phyloP scores from a whole-genome alignment of 2,797 vertebrate genomes.

The Sebastes hubbsi region DNA sequence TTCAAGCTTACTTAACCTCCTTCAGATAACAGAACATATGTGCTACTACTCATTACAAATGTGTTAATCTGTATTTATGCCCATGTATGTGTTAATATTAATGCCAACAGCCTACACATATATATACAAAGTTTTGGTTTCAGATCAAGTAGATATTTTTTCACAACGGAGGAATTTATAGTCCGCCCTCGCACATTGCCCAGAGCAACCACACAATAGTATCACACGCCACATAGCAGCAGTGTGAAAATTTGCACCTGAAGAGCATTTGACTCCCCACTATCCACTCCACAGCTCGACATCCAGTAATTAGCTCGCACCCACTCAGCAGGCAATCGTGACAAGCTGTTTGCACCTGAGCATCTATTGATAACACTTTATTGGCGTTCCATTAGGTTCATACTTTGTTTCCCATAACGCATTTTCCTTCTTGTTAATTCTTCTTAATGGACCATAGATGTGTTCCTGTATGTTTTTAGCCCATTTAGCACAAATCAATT shows the following conservation, averaged over 20 bases:
- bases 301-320: constrained; percentile 42
- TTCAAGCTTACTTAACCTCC: background rate
- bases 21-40: background rate
- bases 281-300: constrained; percentile 22
- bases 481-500: background rate
- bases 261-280: constrained; percentile 55
- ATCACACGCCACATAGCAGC: constrained; percentile 17
- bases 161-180: constrained; percentile 13
- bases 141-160: constrained; percentile 10
- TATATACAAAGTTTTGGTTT: background rate
- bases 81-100: background rate
- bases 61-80: background rate
- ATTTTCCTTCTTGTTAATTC: background rate
- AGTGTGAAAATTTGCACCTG: constrained; percentile 38
- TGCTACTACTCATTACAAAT: background rate
- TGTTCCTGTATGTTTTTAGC: background rate
- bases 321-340: constrained; percentile 24
- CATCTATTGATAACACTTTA: constrained; percentile 41
- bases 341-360: constrained; percentile 29
- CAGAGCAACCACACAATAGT: constrained; percentile 19
- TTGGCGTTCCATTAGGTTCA: constrained; percentile 8
- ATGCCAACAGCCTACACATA: background rate
- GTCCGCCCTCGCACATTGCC: constrained; percentile 36
- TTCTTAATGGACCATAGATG: background rate
- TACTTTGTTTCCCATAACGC: background rate